Base-by-base conservation (phyloP, 2,888 invertebrate genomes). In the Sphinx pinastri region DNA sequence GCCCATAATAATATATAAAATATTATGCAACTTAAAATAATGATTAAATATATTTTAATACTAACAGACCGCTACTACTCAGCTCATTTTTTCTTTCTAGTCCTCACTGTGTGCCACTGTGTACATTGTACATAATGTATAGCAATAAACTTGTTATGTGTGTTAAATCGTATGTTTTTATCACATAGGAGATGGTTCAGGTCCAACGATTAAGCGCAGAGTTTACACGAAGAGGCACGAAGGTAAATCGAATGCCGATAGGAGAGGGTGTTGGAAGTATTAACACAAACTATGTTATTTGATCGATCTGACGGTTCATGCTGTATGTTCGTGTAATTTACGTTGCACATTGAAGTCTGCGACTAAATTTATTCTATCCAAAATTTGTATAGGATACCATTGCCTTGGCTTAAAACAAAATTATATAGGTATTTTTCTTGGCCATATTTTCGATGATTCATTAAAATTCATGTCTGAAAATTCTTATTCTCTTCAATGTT, bases 61-160 rank as follows among this genome's bases (percentile, higher is more conserved):
- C 12, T n/a, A 31, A 51, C n/a, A n/a, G 31, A 63, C 69, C 69
- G 60, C 69, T 63, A 69, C 14, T 69, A 55, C 69, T 63, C 60
- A 69, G 54, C 12, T 52, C 52, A 7, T 59, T 63, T 25, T 69
- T 16, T 19, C 0, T 59, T 52, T 59, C 31, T 85, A 84, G 83
- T 47, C 70, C 59, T 75, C 71, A 79, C 74, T 71, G 66, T 84
- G 78, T 80, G 72, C 76, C 86, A 84, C 85, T 74, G 76, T 92
- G 88, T 91, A 90, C 72, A 90, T 87, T 92, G 88, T 91, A 90
- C 72, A 90, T 88, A 89, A 79, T 93, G 93, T 92, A 93, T 82
- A 93, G 93, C 93, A 92, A 72, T 76, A 67, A 72, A 68, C 63
- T 68, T 72, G 55, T 76, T 74, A 75, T 74, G 66, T 72, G 45